Conservation (phyloP, 2,797 vertebrate species). For the Arrhamphus sclerolepis region DNA sequence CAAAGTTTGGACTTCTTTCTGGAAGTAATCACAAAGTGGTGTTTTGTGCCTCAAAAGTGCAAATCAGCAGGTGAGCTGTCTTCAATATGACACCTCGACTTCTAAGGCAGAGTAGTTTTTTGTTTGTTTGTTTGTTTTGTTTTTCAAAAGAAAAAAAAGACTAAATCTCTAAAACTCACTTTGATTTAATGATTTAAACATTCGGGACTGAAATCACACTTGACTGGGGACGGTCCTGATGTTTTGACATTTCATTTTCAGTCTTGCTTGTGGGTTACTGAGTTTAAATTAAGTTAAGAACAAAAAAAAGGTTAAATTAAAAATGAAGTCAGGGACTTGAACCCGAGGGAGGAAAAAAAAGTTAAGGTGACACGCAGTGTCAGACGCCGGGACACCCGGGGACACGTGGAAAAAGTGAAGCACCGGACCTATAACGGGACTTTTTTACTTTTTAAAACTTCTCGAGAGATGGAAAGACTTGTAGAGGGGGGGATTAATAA, state of each 20-base stretch:
- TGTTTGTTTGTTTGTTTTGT: too few relatives aligned
- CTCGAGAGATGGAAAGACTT: constrained; percentile 57
- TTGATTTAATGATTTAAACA: constrained; percentile 52
- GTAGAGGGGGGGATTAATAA: constrained; percentile 12
- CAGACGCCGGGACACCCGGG: constrained; percentile 46
- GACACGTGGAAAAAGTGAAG: constrained; percentile 69
- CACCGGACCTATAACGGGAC: constrained; percentile 37
- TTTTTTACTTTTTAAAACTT: constrained; percentile 47
- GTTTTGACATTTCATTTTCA: constrained; percentile 66
- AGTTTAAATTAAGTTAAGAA: constrained; percentile 22
- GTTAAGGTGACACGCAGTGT: constrained; percentile 60
- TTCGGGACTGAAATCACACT: constrained; percentile 27
- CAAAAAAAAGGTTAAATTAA: neutral
- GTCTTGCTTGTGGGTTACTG: constrained; percentile 38
- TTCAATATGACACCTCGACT: too few relatives aligned
- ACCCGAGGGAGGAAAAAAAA: constrained; percentile 9
- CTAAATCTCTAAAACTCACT: constrained; percentile 23
- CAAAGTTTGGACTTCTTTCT: neutral
- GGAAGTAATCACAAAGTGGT: constrained; percentile 36
- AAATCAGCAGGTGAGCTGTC: constrained; percentile 14
- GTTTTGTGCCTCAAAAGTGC: constrained; percentile 46
- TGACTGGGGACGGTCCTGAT: constrained; percentile 48
- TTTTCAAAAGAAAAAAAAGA: too few relatives aligned
- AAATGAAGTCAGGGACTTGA: constrained; percentile 21
- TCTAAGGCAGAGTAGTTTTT: neutral